phyloP scores from a whole-genome alignment of 1,140 invertebrate genomes.

The Dendrolimus kikuchii region DNA sequence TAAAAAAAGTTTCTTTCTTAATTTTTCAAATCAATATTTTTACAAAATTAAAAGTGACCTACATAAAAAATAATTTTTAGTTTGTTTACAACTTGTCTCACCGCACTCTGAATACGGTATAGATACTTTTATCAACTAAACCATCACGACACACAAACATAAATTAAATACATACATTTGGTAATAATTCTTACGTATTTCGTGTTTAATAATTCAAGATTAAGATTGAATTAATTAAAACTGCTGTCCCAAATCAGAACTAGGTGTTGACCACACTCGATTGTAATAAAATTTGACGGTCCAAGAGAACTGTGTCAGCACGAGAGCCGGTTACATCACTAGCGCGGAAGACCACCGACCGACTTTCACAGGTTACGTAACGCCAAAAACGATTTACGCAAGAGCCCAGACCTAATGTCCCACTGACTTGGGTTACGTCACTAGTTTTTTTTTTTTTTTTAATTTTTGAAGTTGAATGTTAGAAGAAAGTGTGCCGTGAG shows the following conservation, averaged over 20 bases:
- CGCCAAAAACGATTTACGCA: conserved; percentile 44
- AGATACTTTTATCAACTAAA: too few species aligned
- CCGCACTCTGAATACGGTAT: too few species aligned
- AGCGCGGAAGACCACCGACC: conserved; percentile 47
- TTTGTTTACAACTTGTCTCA: too few species aligned
- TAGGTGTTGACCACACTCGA: not conserved
- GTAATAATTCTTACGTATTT: too few species aligned
- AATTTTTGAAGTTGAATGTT: conserved; percentile 48
- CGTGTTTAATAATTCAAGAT: too few species aligned
- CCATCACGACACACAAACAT: too few species aligned
- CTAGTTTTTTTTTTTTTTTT: conserved; percentile 37
- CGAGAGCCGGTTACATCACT: conserved; percentile 42
- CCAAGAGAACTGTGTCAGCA: conserved; percentile 39
- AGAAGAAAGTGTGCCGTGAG: conserved; percentile 59
- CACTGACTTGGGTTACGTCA: conserved; percentile 50
- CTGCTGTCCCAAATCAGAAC: not conserved
- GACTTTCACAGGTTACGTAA: conserved; percentile 61
- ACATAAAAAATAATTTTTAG: too few species aligned
- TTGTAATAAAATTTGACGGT: conserved; percentile 24
- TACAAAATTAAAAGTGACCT: too few species aligned
- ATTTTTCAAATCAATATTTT: too few species aligned
- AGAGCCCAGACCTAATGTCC: conserved; percentile 60
- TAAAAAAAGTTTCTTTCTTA: too few species aligned
- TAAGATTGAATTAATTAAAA: too few species aligned
- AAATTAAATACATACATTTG: too few species aligned